Conservation (phyloP, 2,113 vertebrate genomes). For the Parus major region DNA sequence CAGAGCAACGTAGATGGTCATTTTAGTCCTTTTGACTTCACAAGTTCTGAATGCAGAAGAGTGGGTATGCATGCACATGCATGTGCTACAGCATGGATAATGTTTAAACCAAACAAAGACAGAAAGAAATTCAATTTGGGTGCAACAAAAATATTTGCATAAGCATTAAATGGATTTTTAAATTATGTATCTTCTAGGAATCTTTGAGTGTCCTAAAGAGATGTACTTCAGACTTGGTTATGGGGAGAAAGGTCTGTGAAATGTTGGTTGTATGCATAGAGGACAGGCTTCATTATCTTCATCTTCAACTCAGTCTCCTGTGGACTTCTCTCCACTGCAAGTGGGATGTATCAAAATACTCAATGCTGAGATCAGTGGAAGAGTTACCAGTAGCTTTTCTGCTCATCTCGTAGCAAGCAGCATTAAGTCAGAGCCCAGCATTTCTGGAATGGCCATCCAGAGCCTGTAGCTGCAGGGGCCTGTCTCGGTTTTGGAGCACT, state of each 20-base stretch:
- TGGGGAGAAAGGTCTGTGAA: neutral
- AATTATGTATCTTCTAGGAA: neutral
- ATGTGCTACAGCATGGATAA: neutral
- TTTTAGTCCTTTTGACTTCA: neutral
- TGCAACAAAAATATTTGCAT: neutral
- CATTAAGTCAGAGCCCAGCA: neutral
- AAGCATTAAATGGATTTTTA: neutral
- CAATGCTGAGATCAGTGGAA: neutral
- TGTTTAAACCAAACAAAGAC: neutral
- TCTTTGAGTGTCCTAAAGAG: neutral
- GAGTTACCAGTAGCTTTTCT: neutral
- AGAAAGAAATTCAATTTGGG: neutral
- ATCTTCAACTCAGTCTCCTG: neutral
- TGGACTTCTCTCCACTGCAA: neutral
- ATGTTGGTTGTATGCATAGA: neutral
- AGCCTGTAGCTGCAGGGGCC: neutral
- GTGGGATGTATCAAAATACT: neutral
- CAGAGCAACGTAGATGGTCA: neutral
- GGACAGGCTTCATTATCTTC: neutral
- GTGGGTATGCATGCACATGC: neutral
- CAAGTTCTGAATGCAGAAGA: neutral
- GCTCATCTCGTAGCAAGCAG: neutral
- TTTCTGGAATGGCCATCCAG: neutral
- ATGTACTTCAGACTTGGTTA: neutral
- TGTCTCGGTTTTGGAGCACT: neutral